Evolutionary conservation across 2,888 invertebrate species (phyloP).

Genomic region (Ophion ventricosus): DNA sequence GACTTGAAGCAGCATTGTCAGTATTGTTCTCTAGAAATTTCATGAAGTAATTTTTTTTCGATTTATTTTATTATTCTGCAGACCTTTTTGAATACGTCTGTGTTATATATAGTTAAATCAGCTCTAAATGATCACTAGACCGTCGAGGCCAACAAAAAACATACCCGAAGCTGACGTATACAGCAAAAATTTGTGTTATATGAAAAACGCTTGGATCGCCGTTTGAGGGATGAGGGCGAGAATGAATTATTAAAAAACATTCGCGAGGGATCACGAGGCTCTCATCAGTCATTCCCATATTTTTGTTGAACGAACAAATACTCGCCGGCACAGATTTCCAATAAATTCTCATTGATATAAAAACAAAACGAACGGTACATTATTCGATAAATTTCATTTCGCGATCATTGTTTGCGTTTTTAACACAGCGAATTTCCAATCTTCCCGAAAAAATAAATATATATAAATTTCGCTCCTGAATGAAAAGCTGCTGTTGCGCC

Average conservation of each 20-base stretch:
- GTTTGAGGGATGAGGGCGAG: not conserved
- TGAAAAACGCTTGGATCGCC: not conserved
- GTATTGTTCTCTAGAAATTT: no score
- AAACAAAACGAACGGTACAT: not conserved
- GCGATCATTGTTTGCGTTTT: no score
- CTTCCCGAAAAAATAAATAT: no score
- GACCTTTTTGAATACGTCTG: no score
- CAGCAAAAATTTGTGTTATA: slow-evolving; percentile 6
- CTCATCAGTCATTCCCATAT: slow-evolving; percentile 23
- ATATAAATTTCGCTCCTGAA: no score
- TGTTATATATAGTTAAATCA: slow-evolving; percentile 46
- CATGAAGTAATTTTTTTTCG: no score
- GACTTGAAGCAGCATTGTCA: no score
- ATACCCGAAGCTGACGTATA: not conserved
- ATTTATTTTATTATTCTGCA: no score
- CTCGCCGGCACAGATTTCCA: not conserved
- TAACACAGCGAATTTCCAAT: no score
- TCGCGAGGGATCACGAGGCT: not conserved
- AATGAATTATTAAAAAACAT: slow-evolving; percentile 27
- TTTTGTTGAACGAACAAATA: slow-evolving; percentile 7
- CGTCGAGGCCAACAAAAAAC: slow-evolving; percentile 24
- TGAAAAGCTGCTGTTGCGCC: no score
- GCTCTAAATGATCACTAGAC: slow-evolving; percentile 6
- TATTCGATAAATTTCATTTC: not conserved
- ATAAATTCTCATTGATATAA: not conserved